phyloP scores from a whole-genome alignment of 2,113 vertebrate genomes.

The Tragelaphus imberbis region DNA sequence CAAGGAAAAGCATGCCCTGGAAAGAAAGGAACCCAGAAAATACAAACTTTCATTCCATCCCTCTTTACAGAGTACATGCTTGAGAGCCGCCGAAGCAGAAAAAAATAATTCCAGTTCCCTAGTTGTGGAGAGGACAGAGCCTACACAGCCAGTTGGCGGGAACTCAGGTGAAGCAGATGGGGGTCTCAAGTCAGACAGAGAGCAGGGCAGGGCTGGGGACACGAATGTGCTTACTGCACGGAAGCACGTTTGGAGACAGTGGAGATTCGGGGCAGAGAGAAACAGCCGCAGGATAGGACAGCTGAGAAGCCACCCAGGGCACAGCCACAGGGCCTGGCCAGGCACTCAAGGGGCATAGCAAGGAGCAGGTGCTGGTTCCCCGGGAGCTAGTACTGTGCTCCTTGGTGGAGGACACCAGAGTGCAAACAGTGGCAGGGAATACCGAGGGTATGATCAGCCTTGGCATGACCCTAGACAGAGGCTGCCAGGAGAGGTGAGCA shows the following conservation, averaged over 20 bases:
- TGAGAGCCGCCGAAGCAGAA: not conserved
- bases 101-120: not conserved
- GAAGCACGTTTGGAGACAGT: not conserved
- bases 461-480: too few species aligned
- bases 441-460: too few species aligned
- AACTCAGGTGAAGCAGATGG: not conserved
- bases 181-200: not conserved
- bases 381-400: not conserved
- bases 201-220: not conserved
- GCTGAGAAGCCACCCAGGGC: not conserved
- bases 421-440: not conserved
- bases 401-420: not conserved
- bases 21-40: not conserved
- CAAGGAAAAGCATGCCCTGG: not conserved
- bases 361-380: not conserved
- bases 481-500: not conserved
- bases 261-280: not conserved
- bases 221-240: accelerated
- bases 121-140: not conserved
- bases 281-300: not conserved
- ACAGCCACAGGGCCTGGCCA: not conserved
- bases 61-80: not conserved
- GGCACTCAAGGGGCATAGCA: not conserved
- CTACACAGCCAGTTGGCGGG: not conserved
- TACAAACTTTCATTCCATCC: not conserved